A percentile compares a stretch with the other conserved stretches of the same genome.
These are phyloP conservation scores for Amyelois transitella DNA, from an alignment of 1,140 invertebrate genomes.

Conservation along the genomic window DNA sequence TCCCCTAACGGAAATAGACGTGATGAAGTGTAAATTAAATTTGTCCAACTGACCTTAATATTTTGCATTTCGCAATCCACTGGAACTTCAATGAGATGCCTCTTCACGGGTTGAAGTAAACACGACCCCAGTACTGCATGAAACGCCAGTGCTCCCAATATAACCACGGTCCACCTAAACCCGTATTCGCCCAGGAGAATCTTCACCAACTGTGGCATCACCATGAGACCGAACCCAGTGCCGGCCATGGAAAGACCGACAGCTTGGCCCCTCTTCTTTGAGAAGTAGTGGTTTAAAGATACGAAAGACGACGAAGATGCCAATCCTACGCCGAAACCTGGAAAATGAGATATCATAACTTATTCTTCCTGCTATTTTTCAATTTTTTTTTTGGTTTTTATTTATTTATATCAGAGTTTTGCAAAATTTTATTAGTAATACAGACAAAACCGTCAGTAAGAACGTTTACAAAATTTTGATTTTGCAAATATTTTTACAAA, in stretches of 20 bases:
- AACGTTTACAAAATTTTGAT: too few species aligned
- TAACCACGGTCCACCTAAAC: conserved; percentile 79
- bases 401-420: too few species aligned
- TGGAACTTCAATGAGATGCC: conserved; percentile 77
- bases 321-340: conserved; percentile 82
- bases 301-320: conserved; percentile 83
- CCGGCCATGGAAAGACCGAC: conserved; percentile 85
- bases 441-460: too few species aligned
- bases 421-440: too few species aligned
- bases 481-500: too few species aligned
- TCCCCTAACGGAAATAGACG: too few species aligned
- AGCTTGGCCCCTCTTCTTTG: conserved; percentile 83
- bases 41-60: conserved; percentile 67
- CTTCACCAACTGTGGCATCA: conserved; percentile 82
- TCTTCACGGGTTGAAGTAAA: conserved; percentile 80
- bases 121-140: conserved; percentile 80
- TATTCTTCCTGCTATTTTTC: too few species aligned
- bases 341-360: conserved; percentile 14
- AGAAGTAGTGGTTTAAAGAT: conserved; percentile 83
- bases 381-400: too few species aligned
- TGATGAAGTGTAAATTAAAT: too few species aligned
- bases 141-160: conserved; percentile 79
- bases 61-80: conserved; percentile 75
- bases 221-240: conserved; percentile 83
- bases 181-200: conserved; percentile 76